Base-by-base conservation (phyloP, 2,888 invertebrate genomes). In the Oligia strigilis region DNA sequence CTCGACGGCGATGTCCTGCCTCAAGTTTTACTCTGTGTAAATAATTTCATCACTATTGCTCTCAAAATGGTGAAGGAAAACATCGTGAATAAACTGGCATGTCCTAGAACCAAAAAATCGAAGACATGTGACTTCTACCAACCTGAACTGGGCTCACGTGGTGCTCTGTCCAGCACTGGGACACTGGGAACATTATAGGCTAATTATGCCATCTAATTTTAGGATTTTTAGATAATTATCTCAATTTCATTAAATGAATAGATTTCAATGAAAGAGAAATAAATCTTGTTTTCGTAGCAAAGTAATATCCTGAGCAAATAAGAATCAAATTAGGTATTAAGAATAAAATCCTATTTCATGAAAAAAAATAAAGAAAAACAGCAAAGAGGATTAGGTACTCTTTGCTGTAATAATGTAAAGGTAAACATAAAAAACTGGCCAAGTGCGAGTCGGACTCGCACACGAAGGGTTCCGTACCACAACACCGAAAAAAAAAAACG, bases 161-260 rank as follows among this genome's bases (percentile, higher is more conserved):
- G 23, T 23, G 23, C 23, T 58, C 23, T 23, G 58, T 23, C 23
- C 23, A 52, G 23, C 58, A 58, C 9, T 9, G 23, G 23, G 3
- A 23, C 58, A 58, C 8, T 9, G 9, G 23, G 3, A 58, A 23
- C 58, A 9, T 9, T 58, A 23, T 9, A 19, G 19, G 8, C 19
- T 19, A 19, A 55, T 55, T 9, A 23, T 9, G 9, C 3, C 23
- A 19, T n/a, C n/a, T n/a, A n/a, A n/a, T n/a, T n/a, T n/a, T n/a
- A n/a, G n/a, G n/a, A n/a, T n/a, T n/a, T n/a, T n/a, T n/a, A n/a
- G n/a, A n/a, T n/a, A n/a, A n/a, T n/a, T n/a, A n/a, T n/a, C n/a
- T 6, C 29, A 67, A 69, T 62, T 17, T 52, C 23, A n/a, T n/a
- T n/a, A n/a, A n/a, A 58, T 36, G 69, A 64, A 75, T 75, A 75